Conservation (phyloP, 1,140 invertebrate species). For the Drosophila repletoides region DNA sequence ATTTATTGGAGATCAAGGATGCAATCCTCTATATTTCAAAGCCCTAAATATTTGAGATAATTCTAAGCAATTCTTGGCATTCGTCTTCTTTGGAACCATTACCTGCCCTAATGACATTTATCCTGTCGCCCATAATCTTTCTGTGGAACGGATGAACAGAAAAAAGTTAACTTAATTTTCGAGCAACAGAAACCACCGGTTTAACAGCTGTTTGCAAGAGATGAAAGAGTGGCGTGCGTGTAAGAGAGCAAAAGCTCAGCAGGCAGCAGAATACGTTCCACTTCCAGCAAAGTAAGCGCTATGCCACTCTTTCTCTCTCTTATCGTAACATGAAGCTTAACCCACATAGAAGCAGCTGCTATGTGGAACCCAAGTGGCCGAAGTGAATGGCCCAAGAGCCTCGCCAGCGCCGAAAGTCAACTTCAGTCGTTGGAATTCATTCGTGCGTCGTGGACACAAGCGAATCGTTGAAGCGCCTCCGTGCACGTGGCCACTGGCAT, state of each 20-base stretch:
- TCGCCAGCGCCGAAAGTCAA: constrained; percentile 38
- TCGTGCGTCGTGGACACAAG: constrained; percentile 73
- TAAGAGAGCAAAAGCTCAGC: constrained; percentile 33
- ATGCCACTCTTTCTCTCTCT: neutral
- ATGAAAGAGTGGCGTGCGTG: neutral
- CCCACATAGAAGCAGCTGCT: constrained; percentile 42
- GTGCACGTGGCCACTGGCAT: constrained; percentile 44
- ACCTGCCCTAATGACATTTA: constrained; percentile 55
- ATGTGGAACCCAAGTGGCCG: constrained; percentile 5
- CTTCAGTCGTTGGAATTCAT: constrained; percentile 79
- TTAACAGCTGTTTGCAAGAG: constrained; percentile 50
- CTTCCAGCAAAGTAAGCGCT: constrained; percentile 46
- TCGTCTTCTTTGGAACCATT: constrained; percentile 41
- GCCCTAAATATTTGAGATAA: too few relatives aligned
- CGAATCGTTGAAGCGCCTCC: constrained; percentile 24
- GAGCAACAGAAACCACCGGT: neutral
- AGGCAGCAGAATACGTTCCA: constrained; percentile 51
- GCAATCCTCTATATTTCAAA: too few relatives aligned
- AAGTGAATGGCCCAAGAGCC: constrained; percentile 31
- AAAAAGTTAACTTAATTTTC: constrained; percentile 52
- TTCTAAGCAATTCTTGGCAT: too few relatives aligned
- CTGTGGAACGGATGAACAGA: constrained; percentile 4
- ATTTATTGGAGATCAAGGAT: neutral
- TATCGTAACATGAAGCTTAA: constrained; percentile 44
- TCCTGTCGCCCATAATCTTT: constrained; percentile 13